phyloP scores from a whole-genome alignment of 2,113 vertebrate species.

The Procavia capensis region DNA sequence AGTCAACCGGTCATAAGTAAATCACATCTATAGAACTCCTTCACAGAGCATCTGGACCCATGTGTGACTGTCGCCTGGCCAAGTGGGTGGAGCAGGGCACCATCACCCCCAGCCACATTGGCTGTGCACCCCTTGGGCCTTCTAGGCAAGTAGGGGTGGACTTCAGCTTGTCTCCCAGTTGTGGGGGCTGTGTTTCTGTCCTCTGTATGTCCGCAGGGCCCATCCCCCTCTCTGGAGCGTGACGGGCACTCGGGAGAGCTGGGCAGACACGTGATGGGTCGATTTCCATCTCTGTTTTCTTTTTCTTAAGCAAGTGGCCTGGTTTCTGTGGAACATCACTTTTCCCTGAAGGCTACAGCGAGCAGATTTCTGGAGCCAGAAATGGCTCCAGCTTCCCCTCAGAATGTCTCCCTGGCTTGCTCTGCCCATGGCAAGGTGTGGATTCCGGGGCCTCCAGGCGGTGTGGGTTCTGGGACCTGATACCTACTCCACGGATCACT shows the following conservation, averaged over 20 bases:
- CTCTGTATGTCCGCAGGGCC: accelerated
- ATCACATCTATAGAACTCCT: not conserved
- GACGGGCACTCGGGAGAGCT: accelerated
- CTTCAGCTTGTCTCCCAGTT: too few species aligned
- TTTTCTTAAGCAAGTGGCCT: not conserved
- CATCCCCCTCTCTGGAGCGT: accelerated
- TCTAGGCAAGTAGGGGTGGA: not conserved
- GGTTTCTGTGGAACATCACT: not conserved
- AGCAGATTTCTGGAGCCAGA: conserved; percentile 22
- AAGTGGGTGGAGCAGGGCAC: not conserved
- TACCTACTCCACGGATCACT: accelerated
- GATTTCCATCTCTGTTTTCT: accelerated
- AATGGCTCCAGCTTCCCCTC: not conserved
- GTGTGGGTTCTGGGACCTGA: accelerated
- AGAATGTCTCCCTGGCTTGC: accelerated
- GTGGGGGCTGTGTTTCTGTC: not conserved
- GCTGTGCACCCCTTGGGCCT: accelerated
- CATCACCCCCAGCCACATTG: accelerated
- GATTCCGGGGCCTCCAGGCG: accelerated
- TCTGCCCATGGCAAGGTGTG: accelerated
- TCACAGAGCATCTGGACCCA: not conserved
- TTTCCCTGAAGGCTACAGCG: not conserved
- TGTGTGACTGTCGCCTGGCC: not conserved
- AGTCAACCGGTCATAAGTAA: not conserved
- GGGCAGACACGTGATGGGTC: accelerated